Evolutionary conservation across 2,888 invertebrate genomes (phyloP).

Genomic region (Leucophora obtusa): DNA sequence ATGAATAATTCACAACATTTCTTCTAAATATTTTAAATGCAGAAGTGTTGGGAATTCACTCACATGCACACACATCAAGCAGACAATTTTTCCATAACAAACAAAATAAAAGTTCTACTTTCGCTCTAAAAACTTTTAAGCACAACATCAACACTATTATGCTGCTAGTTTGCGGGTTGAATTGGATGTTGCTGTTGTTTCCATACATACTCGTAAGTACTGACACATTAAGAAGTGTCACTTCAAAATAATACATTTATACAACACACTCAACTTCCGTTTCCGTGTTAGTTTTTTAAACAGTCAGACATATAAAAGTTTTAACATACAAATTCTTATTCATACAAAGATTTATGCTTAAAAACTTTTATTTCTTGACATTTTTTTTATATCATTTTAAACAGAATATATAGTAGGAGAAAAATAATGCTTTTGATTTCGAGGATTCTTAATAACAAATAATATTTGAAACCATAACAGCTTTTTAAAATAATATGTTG

Average conservation of each 20-base stretch:
- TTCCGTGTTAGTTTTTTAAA: conserved; percentile 36
- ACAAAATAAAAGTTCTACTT: neutral
- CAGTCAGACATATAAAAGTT: neutral
- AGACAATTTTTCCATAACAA: neutral
- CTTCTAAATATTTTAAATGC: neutral
- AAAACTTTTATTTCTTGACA: neutral
- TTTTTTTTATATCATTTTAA: neutral
- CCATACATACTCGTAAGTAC: conserved; percentile 24
- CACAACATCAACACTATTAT: conserved; percentile 1
- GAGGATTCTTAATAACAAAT: neutral
- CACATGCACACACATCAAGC: neutral
- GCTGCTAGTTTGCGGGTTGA: neutral
- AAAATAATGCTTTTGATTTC: neutral
- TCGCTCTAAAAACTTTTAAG: conserved; percentile 1
- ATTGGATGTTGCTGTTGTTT: conserved; percentile 24
- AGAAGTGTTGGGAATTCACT: neutral
- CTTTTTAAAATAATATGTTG: no score
- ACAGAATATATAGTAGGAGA: neutral
- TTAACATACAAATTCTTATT: neutral
- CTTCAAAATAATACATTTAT: conserved; percentile 38
- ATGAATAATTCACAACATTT: neutral
- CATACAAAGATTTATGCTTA: neutral
- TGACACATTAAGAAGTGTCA: conserved; percentile 45
- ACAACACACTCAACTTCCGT: conserved; percentile 30
- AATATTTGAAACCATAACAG: no score